Evolutionary conservation across 2,888 invertebrate genomes (phyloP), one percentile per base, ranked within the genome.

Genomic region (Mythimna albipuncta): DNA sequence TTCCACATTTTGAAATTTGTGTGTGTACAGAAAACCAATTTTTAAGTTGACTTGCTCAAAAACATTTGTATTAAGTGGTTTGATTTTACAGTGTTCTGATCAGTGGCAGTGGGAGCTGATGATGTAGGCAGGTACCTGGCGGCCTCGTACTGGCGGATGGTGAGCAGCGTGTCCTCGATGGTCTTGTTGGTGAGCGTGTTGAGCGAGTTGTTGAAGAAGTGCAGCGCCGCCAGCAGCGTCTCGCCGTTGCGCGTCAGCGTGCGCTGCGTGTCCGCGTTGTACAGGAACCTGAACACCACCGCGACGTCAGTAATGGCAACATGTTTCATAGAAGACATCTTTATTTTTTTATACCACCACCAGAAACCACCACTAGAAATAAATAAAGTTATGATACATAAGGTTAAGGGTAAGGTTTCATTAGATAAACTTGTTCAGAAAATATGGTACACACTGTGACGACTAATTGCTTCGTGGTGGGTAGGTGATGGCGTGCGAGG

Each of bases 181-280:
- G 99, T 99, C 96, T 99, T 99, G 96, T 99, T 98, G 94, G 99
- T 99, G 88, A 99, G 97, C 26, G 99, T 99, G 94, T 98, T 98
- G 69, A 99, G 98, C 44, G 99, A 98, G 65, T 98, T 99, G 89
- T 98, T 98, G 96, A 99, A 99, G 97, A 99, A 99, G 93, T 99
- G 99, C 88, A 99, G 97, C 82, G 99, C 99, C 78, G 98, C 98
- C 88, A 99, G 95, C 83, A 99, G 96, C 71, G 98, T 97, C 94
- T 99, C 99, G 10, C 99, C 99, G 94, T 99, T 99, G 94, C 99
- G 98, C 41, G 95, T 94, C 77, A 99, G 96, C 88, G 98, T 98
- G 88, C 99, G 97, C 96, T 99, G 99, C 70, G 99, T 99, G 96
- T 99, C 99, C 44, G 99, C 98, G 95, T 99, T 99, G 93, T 99